phyloP scores from a whole-genome alignment of 2,888 invertebrate species.

The Dasypolia templi region DNA sequence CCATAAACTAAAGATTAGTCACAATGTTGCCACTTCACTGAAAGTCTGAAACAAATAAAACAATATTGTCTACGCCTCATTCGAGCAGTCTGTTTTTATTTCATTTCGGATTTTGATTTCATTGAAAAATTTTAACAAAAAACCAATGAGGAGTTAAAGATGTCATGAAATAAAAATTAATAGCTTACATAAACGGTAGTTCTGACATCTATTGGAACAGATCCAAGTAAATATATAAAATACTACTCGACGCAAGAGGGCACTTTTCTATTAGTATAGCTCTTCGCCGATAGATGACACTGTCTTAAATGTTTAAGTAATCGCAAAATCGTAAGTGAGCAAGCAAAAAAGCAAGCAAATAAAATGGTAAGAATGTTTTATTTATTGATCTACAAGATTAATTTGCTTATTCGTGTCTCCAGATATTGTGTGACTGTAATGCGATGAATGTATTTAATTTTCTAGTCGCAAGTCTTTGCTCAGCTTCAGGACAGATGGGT shows the following conservation, averaged over 20 bases:
- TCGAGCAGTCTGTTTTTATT: not conserved
- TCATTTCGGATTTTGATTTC: not conserved
- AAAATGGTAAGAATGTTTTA: too few relatives aligned
- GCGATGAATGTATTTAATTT: not conserved
- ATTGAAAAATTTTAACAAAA: not conserved
- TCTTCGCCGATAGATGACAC: conserved; percentile 43
- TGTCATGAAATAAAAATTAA: not conserved
- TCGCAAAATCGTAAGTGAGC: too few relatives aligned
- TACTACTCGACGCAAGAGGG: conserved; percentile 31
- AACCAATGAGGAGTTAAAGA: accelerated
- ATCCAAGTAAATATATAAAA: too few relatives aligned
- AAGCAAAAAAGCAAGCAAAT: too few relatives aligned
- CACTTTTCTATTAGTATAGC: conserved; percentile 11
- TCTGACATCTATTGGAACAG: conserved; percentile 44
- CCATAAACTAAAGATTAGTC: conserved; percentile 75
- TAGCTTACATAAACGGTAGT: accelerated
- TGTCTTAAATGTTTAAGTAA: not conserved
- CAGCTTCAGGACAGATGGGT: too few relatives aligned
- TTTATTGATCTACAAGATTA: too few relatives aligned
- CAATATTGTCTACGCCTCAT: conserved; percentile 40
- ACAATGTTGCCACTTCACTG: conserved; percentile 47
- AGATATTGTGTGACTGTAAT: not conserved
- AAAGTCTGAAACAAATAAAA: not conserved
- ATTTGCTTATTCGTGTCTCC: not conserved
- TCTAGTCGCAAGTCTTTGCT: not conserved